Conservation (phyloP, 2,113 vertebrate species). For the Corythoichthys intestinalis region DNA sequence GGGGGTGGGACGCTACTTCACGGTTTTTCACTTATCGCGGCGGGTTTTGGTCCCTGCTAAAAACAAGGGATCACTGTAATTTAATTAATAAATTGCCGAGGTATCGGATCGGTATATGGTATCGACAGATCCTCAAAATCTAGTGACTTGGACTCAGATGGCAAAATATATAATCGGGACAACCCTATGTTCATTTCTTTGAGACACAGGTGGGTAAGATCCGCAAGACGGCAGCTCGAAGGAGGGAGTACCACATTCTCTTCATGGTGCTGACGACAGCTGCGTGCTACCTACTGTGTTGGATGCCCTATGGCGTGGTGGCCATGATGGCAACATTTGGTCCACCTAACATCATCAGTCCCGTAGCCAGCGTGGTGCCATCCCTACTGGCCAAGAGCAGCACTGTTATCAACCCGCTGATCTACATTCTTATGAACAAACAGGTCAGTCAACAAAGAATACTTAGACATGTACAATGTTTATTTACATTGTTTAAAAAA, state of each 20-base stretch:
- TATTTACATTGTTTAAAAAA: slow-evolving; percentile 64
- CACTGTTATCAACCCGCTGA: slow-evolving; percentile 82
- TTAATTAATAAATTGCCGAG: no score
- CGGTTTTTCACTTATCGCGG: no score
- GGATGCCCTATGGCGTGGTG: slow-evolving; percentile 80
- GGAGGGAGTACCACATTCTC: slow-evolving; percentile 77
- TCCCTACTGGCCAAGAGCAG: slow-evolving; percentile 84
- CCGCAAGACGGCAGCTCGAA: slow-evolving; percentile 73
- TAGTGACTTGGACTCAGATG: no score
- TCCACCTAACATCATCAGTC: slow-evolving; percentile 72
- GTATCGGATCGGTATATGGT: no score
- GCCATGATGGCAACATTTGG: slow-evolving; percentile 81
- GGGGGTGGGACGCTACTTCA: no score
- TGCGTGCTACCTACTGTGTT: slow-evolving; percentile 78
- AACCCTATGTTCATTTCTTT: no score
- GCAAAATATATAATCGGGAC: no score
- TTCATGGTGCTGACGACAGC: slow-evolving; percentile 80
- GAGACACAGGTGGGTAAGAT: slow-evolving; percentile 75
- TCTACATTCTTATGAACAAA: slow-evolving; percentile 85
- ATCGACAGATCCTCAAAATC: no score
- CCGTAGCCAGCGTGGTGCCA: slow-evolving; percentile 76
- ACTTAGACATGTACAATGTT: slow-evolving; percentile 57
- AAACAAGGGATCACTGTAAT: no score
- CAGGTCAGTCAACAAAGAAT: slow-evolving; percentile 60
- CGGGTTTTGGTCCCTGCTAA: no score